phyloP scores from a whole-genome alignment of 1,140 invertebrate genomes.

The Sesamia nonagrioides region DNA sequence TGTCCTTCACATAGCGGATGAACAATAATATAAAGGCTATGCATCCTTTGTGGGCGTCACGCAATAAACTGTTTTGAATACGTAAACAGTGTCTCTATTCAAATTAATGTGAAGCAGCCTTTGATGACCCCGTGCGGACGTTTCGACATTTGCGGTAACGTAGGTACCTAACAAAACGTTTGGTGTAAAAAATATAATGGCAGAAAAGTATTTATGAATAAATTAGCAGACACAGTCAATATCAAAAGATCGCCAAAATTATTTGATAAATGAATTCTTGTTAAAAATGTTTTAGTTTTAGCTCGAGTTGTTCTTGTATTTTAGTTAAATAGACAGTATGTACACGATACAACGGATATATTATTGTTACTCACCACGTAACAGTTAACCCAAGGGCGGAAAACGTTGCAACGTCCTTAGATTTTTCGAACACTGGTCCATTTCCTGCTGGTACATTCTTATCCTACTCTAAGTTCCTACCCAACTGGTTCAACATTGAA shows the following conservation, averaged over 20 bases:
- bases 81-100: conserved; percentile 57
- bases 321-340: neutral
- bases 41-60: conserved; percentile 53
- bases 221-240: conserved; percentile 35
- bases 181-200: conserved; percentile 27
- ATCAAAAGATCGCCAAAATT: conserved; percentile 21
- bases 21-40: conserved; percentile 48
- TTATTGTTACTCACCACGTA: neutral
- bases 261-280: conserved; percentile 7
- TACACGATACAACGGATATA: neutral
- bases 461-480: no score
- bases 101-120: conserved; percentile 56
- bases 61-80: conserved; percentile 55
- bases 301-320: neutral
- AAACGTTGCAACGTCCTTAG: no score
- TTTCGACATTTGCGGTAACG: conserved; percentile 48
- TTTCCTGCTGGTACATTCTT: no score
- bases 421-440: no score
- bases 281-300: neutral
- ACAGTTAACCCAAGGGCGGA: neutral
- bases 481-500: neutral
- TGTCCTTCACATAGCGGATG: conserved; percentile 53
- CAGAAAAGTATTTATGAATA: conserved; percentile 33
- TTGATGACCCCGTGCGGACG: conserved; percentile 53
- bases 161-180: conserved; percentile 8